Evolutionary conservation across 1,140 invertebrate species (phyloP).

Genomic region (Lordiphosa stackelbergi): DNA sequence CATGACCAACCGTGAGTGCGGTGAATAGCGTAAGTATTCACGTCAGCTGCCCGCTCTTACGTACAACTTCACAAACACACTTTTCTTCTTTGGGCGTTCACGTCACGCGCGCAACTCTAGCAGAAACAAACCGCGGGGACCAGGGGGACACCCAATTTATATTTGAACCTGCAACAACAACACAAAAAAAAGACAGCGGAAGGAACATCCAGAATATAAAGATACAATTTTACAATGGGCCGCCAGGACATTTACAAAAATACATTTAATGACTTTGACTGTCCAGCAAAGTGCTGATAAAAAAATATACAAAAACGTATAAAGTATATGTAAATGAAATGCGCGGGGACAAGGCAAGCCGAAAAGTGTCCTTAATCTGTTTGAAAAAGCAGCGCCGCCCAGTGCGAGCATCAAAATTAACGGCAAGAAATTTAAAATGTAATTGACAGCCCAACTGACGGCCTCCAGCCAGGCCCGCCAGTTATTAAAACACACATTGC

Average conservation of each 20-base stretch:
- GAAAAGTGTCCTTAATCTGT: slow-evolving; percentile 64
- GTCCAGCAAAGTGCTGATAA: slow-evolving; percentile 31
- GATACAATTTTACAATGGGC: slow-evolving; percentile 51
- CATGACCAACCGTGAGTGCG: too few relatives aligned
- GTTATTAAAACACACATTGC: slow-evolving; percentile 69
- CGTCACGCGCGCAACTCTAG: slow-evolving; percentile 19
- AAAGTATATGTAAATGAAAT: slow-evolving; percentile 46
- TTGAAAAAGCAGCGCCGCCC: slow-evolving; percentile 51
- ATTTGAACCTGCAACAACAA: slow-evolving; percentile 39
- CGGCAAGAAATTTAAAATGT: slow-evolving; percentile 71
- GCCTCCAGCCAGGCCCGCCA: slow-evolving; percentile 38
- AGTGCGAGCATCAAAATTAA: slow-evolving; percentile 64
- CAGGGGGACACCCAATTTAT: slow-evolving; percentile 57
- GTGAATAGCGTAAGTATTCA: too few relatives aligned
- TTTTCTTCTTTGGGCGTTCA: neutral
- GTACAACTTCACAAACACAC: too few relatives aligned
- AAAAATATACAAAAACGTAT: slow-evolving; percentile 11
- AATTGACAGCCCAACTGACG: slow-evolving; percentile 70
- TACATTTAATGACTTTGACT: slow-evolving; percentile 64
- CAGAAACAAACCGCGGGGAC: slow-evolving; percentile 5
- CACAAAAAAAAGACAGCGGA: slow-evolving; percentile 24
- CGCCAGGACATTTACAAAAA: slow-evolving; percentile 53
- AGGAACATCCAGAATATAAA: slow-evolving; percentile 38
- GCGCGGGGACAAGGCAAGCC: slow-evolving; percentile 26
- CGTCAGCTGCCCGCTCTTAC: too few relatives aligned